A percentile compares a stretch with the other conserved stretches of the same genome.
Conservation (phyloP, 2,113 vertebrate genomes). For the Myrmophylax atrothorax region DNA sequence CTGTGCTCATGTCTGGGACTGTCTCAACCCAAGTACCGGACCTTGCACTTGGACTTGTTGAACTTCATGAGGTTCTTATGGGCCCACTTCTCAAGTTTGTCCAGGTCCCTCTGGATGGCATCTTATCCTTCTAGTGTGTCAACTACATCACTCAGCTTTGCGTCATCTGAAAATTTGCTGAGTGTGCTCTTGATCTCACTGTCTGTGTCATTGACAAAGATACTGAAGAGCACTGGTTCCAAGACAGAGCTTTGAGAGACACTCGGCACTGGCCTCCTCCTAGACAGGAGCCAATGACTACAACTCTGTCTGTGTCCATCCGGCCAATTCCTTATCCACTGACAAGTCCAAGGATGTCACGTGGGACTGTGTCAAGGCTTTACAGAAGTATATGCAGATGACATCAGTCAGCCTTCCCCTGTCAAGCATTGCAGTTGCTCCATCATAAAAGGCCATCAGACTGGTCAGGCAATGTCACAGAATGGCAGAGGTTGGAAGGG, state of each 20-base stretch:
- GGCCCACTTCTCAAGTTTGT: not conserved
- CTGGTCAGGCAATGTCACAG: not conserved
- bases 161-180: not conserved
- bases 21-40: not conserved
- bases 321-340: not conserved
- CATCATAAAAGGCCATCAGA: not conserved
- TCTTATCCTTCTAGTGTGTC: not conserved
- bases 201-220: not conserved
- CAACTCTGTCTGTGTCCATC: not conserved
- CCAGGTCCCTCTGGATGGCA: not conserved
- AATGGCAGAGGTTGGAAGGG: not conserved
- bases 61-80: not conserved
- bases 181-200: not conserved
- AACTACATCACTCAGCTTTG: rapidly evolving
- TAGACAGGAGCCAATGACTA: not conserved
- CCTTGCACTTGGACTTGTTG: not conserved
- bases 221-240: not conserved
- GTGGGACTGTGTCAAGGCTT: not conserved
- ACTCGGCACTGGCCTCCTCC: not conserved
- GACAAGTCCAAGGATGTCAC: not conserved
- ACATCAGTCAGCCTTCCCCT: not conserved
- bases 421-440: not conserved
- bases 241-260: not conserved
- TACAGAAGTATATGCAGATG: not conserved
- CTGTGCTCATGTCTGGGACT: not conserved